phyloP scores from a whole-genome alignment of 2,797 vertebrate species.

The Simalia tracyae region DNA sequence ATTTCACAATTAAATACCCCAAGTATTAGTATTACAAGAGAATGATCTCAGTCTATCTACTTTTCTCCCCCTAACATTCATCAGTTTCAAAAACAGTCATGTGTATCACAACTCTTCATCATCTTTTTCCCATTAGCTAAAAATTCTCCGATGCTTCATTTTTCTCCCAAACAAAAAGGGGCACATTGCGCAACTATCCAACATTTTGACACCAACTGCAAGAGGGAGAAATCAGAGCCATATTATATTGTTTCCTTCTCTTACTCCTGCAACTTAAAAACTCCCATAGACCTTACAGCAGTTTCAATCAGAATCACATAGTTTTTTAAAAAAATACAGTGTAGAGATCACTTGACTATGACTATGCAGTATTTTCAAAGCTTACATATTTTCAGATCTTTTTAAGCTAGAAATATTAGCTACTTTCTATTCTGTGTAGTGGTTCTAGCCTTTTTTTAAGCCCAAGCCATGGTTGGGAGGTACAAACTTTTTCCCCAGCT shows the following conservation, averaged over 20 bases:
- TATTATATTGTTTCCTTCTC: slow-evolving; percentile 71
- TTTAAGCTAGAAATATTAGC: slow-evolving; percentile 63
- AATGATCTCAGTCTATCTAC: background rate
- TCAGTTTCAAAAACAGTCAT: background rate
- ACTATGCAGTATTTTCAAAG: slow-evolving; percentile 67
- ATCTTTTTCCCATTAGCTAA: background rate
- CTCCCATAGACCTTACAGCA: slow-evolving; percentile 73
- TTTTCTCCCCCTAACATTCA: background rate
- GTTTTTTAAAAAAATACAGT: slow-evolving; percentile 71
- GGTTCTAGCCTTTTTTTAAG: slow-evolving; percentile 21
- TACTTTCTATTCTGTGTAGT: slow-evolving; percentile 43
- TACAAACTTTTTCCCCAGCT: background rate
- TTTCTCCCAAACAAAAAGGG: no score
- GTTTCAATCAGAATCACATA: slow-evolving; percentile 59
- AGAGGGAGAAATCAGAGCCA: slow-evolving; percentile 33
- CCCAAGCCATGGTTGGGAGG: background rate
- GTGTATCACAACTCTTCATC: background rate
- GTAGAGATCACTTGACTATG: slow-evolving; percentile 68
- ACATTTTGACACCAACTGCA: background rate
- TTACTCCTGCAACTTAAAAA: slow-evolving; percentile 70
- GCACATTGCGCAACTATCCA: background rate
- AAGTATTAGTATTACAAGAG: background rate
- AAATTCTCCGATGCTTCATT: background rate
- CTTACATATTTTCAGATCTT: slow-evolving; percentile 62
- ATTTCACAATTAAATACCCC: background rate